Evolutionary conservation across 1,140 invertebrate genomes (phyloP).

Genomic region (Conopomorpha cramerella): DNA sequence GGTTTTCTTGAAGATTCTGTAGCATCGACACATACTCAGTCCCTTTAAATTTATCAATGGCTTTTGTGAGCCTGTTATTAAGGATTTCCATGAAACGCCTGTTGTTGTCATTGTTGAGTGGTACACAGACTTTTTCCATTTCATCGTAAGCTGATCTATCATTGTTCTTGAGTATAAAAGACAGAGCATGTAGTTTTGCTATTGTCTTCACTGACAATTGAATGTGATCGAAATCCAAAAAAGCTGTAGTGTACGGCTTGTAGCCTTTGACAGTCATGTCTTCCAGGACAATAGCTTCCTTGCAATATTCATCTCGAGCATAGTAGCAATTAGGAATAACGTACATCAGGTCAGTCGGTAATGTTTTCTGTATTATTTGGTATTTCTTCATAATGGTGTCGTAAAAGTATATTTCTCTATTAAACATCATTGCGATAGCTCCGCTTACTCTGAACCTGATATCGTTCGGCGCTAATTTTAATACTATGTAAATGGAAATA

Average conservation of each 20-base stretch:
- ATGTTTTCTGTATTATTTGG: constrained; percentile 11
- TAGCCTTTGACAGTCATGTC: constrained; percentile 32
- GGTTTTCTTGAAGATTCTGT: constrained; percentile 17
- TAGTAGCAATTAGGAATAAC: constrained; percentile 32
- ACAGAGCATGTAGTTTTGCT: constrained; percentile 35
- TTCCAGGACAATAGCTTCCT: constrained; percentile 33
- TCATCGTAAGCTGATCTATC: constrained; percentile 17
- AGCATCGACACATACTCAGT: constrained; percentile 21
- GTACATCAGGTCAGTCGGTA: constrained; percentile 1
- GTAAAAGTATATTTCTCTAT: constrained; percentile 38
- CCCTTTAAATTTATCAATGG: constrained; percentile 21
- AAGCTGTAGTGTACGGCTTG: constrained; percentile 19
- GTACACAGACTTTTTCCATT: constrained; percentile 22
- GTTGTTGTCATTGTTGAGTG: constrained; percentile 22
- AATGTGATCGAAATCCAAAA: constrained; percentile 31
- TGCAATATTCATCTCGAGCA: constrained; percentile 24
- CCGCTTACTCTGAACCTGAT: constrained; percentile 39
- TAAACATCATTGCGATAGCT: constrained; percentile 35
- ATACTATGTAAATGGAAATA: constrained; percentile 18
- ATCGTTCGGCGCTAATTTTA: constrained; percentile 42
- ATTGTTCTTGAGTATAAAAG: constrained; percentile 26
- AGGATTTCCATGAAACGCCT: constrained; percentile 34
- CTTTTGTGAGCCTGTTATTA: constrained; percentile 31
- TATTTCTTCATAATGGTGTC: too few relatives aligned
- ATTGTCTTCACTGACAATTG: constrained; percentile 22